Conservation (phyloP, 2,888 invertebrate genomes). For the Zygogramma bicolorata region DNA sequence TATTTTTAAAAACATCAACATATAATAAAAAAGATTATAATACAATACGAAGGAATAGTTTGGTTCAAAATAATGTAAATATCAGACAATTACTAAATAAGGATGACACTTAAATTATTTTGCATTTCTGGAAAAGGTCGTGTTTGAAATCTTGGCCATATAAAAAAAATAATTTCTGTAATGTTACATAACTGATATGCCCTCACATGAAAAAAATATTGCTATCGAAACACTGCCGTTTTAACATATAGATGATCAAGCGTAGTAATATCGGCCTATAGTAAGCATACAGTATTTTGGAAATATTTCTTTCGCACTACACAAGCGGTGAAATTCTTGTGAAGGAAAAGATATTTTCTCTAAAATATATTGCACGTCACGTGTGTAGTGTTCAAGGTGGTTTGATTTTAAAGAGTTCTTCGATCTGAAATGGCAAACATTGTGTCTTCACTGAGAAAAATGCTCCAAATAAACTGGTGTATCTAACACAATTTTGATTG, state of each 20-base stretch:
- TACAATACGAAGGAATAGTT: background rate
- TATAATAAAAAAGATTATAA: background rate
- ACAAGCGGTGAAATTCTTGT: conserved; percentile 1
- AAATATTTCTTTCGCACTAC: conserved; percentile 5
- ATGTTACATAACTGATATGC: background rate
- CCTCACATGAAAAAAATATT: background rate
- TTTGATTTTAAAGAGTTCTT: background rate
- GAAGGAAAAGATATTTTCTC: conserved; percentile 12
- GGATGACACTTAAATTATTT: background rate
- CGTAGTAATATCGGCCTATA: conserved; percentile 5
- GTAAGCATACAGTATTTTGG: conserved; percentile 7
- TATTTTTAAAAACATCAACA: background rate
- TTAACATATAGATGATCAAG: background rate
- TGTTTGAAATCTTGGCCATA: background rate
- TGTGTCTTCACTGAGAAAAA: too few relatives aligned
- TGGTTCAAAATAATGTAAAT: too few relatives aligned
- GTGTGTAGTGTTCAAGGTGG: background rate
- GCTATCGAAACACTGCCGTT: background rate
- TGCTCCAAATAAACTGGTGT: too few relatives aligned
- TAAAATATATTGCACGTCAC: conserved; percentile 1
- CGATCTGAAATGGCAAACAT: background rate
- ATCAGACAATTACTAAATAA: background rate
- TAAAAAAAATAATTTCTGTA: background rate
- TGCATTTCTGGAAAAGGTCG: background rate
- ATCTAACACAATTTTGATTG: too few relatives aligned